Percentiles rank a stretch among this genome's conserved stretches.
Evolutionary conservation across 2,113 vertebrate genomes (phyloP).

Genomic region (Ceratotherium simum): DNA sequence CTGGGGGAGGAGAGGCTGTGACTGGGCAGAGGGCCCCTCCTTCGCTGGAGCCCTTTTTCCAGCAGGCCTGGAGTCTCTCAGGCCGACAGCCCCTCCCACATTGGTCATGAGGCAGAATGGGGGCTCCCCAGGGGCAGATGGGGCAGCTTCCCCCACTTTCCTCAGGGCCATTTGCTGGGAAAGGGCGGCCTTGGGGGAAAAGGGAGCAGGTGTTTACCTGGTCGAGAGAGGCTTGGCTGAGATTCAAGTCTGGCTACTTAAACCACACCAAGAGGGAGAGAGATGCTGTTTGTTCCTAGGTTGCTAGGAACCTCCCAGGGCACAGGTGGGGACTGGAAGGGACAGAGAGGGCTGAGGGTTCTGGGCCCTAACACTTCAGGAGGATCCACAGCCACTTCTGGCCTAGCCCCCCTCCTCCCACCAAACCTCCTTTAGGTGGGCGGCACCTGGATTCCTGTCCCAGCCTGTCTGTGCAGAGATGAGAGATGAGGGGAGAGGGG

Average conservation of each 20-base stretch:
- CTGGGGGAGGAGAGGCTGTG: not conserved
- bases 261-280: not conserved
- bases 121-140: no score
- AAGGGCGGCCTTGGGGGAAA: not conserved
- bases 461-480: conserved; percentile 5
- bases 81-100: not conserved
- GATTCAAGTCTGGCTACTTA: not conserved
- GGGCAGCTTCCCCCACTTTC: not conserved
- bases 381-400: not conserved
- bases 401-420: not conserved
- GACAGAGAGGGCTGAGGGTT: not conserved
- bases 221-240: not conserved
- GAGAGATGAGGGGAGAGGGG: not conserved
- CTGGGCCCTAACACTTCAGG: fast-evolving
- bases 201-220: not conserved
- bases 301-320: not conserved
- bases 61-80: not conserved
- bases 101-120: not conserved
- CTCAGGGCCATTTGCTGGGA: not conserved
- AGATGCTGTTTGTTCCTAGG: not conserved
- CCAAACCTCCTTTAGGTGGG: not conserved
- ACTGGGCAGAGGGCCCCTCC: not conserved
- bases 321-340: not conserved
- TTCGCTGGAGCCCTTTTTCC: not conserved
- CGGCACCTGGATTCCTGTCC: conserved; percentile 34